Evolutionary conservation across 2,113 vertebrate species (phyloP).

Genomic region (Siniperca knerii): DNA sequence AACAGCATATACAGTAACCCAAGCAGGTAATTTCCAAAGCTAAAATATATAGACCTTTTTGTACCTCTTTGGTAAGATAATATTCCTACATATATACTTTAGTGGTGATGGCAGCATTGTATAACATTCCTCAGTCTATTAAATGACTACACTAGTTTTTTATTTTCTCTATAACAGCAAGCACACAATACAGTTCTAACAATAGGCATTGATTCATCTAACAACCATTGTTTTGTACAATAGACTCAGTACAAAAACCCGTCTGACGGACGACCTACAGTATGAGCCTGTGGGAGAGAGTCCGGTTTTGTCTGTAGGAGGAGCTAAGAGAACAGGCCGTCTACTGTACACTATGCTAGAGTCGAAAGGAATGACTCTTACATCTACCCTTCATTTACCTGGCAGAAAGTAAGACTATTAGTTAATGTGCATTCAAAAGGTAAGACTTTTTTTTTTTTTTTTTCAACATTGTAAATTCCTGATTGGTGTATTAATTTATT

Average conservation of each 20-base stretch:
- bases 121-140: background rate
- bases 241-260: background rate
- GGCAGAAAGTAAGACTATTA: background rate
- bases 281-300: background rate
- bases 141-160: background rate
- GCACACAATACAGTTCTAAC: background rate
- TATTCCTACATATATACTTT: too few relatives aligned
- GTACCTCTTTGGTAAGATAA: too few relatives aligned
- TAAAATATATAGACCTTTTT: background rate
- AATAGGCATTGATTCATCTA: too few relatives aligned
- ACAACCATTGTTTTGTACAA: background rate
- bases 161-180: too few relatives aligned
- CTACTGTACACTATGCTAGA: background rate
- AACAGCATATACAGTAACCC: too few relatives aligned
- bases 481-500: background rate
- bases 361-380: background rate
- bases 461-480: background rate
- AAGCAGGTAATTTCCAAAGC: background rate
- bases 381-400: background rate
- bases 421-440: background rate
- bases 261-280: background rate
- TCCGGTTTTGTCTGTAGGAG: constrained; percentile 36
- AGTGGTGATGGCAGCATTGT: background rate
- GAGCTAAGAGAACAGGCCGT: constrained; percentile 23
- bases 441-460: background rate